Conservation (phyloP, 2,113 vertebrate genomes). For the Pyrgilauda ruficollis region DNA sequence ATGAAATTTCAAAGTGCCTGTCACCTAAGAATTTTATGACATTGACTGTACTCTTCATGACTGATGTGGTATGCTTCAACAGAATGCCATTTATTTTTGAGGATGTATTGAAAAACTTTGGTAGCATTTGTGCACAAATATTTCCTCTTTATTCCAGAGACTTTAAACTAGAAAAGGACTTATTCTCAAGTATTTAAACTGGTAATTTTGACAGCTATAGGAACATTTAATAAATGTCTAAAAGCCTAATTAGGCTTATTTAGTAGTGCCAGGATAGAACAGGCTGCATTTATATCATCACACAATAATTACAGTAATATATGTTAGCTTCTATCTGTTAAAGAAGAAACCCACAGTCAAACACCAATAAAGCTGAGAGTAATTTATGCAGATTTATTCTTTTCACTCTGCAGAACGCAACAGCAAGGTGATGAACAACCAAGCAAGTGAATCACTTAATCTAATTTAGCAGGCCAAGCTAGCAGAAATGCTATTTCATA, state of each 20-base stretch:
- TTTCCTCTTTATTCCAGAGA: neutral
- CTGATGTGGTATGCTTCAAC: neutral
- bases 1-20: too few relatives aligned
- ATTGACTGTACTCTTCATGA: neutral
- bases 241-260: neutral
- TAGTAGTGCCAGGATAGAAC: neutral
- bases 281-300: neutral
- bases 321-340: neutral
- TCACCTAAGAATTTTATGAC: neutral
- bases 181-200: neutral
- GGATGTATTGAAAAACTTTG: neutral
- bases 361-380: neutral
- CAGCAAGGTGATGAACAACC: neutral
- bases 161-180: neutral
- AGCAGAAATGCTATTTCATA: neutral
- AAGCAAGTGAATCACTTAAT: neutral
- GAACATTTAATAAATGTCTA: neutral
- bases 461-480: neutral
- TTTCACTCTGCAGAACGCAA: neutral
- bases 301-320: neutral
- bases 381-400: neutral
- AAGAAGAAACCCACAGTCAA: neutral
- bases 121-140: neutral
- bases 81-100: neutral
- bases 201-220: rapidly evolving